Percentiles rank a stretch among this genome's conserved stretches.
Evolutionary conservation across 2,888 invertebrate genomes (phyloP).

Genomic region (Dexiosoma caninum): DNA sequence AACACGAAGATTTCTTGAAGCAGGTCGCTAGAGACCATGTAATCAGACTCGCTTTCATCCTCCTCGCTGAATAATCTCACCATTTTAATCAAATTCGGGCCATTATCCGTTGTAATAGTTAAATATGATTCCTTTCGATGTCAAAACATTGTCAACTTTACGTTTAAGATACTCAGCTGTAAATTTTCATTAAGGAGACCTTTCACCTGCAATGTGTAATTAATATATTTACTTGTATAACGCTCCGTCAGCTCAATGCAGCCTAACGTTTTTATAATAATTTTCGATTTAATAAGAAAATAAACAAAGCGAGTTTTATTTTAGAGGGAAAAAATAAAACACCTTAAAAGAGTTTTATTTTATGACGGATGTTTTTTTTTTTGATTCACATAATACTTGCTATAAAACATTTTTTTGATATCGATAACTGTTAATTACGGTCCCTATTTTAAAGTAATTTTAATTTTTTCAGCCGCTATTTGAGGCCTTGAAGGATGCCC

Average conservation of each 20-base stretch:
- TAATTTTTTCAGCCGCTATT: too few relatives aligned
- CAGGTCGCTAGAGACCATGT: background rate
- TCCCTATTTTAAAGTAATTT: too few relatives aligned
- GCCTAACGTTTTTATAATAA: constrained; percentile 26
- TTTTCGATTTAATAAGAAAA: constrained; percentile 16
- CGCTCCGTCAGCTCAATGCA: constrained; percentile 17
- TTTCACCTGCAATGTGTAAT: background rate
- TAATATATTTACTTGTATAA: constrained; percentile 10
- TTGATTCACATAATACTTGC: too few relatives aligned
- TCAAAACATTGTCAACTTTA: constrained; percentile 9
- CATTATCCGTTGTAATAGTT: background rate
- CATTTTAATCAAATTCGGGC: too few relatives aligned
- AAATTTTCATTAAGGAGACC: background rate
- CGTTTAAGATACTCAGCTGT: constrained; percentile 18
- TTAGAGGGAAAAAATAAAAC: too few relatives aligned
- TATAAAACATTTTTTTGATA: too few relatives aligned
- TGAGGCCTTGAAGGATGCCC: too few relatives aligned
- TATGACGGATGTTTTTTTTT: too few relatives aligned
- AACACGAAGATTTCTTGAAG: too few relatives aligned
- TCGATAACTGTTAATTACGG: too few relatives aligned
- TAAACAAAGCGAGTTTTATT: too few relatives aligned
- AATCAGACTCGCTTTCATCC: background rate
- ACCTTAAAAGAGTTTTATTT: too few relatives aligned
- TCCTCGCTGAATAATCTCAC: background rate
- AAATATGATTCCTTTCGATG: constrained; percentile 10